phyloP scores from a whole-genome alignment of 2,113 vertebrate genomes.

The Larimichthys crocea region DNA sequence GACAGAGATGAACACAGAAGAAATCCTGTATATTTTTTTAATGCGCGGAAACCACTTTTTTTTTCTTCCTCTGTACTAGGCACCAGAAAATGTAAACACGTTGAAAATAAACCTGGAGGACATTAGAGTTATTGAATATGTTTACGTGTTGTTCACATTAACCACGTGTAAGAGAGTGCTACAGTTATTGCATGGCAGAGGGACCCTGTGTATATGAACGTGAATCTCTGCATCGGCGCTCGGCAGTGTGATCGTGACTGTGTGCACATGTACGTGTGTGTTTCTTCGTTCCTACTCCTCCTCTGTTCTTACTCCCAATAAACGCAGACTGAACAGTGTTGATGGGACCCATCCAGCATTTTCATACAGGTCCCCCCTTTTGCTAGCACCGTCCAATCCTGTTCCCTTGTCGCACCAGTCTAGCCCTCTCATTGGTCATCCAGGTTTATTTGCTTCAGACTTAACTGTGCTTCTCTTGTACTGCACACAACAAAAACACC shows the following conservation, averaged over 20 bases:
- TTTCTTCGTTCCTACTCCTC: not conserved
- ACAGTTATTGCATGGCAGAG: conserved; percentile 70
- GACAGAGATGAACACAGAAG: conserved; percentile 75
- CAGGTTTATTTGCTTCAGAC: conserved; percentile 90
- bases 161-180: conserved; percentile 38
- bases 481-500: conserved; percentile 88
- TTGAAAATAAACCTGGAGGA: conserved; percentile 94
- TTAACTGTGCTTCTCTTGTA: conserved; percentile 88
- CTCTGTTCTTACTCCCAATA: not conserved
- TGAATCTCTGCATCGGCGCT: conserved; percentile 42
- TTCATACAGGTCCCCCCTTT: conserved; percentile 55
- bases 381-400: not conserved
- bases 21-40: conserved; percentile 85
- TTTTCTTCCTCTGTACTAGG: conserved; percentile 88
- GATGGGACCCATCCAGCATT: conserved; percentile 55
- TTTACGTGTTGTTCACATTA: conserved; percentile 18
- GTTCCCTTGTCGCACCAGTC: not conserved
- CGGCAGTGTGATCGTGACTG: conserved; percentile 50
- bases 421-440: conserved; percentile 75
- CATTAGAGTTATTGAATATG: conserved; percentile 41
- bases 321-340: conserved; percentile 14
- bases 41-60: conserved; percentile 90
- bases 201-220: conserved; percentile 65
- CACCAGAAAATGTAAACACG: conserved; percentile 98
- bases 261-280: conserved; percentile 9